Evolutionary conservation across 2,113 vertebrate species (phyloP), one percentile per base, ranked within the genome.

Genomic region (Gambusia holbrooki): DNA sequence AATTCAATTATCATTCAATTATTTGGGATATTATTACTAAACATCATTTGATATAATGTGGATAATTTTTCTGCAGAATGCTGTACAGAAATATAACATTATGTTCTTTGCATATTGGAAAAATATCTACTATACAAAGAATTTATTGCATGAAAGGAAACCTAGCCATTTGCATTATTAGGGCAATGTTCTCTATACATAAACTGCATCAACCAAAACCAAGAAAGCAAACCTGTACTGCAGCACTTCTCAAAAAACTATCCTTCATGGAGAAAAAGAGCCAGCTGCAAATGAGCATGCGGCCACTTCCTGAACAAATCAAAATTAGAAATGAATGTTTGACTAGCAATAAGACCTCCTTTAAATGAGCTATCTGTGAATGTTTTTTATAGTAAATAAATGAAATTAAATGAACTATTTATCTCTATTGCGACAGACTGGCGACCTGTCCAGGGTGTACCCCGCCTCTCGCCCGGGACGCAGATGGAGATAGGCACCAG

Each of bases 1-100:
- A 83, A 89, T 65, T 74, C 76, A 72, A 80, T 27, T 27, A 27
- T 27, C 66, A 82, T 84, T 76, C 72, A 12, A 66, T 73, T 29
- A 62, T 19, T 60, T 73, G 27, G 58, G 32, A 64, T 76, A 48
- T 73, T 66, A 63, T 80, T 51, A 76, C 8, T 63, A 60, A 85
- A 71, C 29, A 60, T 51, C 17, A 63, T 66, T 40, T 71, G 12
- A 66, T 27, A 30, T 69, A 62, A 84, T 83, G 42, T 13, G 27
- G 48, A 17, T 60, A 15, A 64, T 70, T 62, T 62, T n/a, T 6
- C 5, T n/a, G 8, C 45, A 62, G 35, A 25, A 42, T 54, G 15
- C 19, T 9, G 69, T 48, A 73, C 19, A 42, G 32, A 19, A 69
- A 30, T 22, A 19, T 72, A 78, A 40, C 17, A 58, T 58, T 71